Conservation (phyloP, 2,113 vertebrate genomes). For the Alethe diademata region DNA sequence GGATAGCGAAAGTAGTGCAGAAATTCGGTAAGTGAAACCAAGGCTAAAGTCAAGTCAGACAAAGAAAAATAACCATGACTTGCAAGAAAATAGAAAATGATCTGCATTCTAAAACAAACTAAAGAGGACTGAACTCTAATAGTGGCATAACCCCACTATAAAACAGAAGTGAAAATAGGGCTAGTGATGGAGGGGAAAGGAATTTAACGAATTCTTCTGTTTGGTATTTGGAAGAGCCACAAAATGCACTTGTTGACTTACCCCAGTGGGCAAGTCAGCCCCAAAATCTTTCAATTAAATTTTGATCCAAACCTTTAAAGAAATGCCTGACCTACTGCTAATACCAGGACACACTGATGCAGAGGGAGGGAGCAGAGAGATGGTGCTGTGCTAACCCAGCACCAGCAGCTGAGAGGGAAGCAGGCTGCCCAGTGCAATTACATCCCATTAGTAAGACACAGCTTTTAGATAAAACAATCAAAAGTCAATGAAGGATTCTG, state of each 20-base stretch:
- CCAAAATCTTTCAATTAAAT: background rate
- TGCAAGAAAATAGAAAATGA: background rate
- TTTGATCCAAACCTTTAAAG: background rate
- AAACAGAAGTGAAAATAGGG: background rate
- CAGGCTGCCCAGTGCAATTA: background rate
- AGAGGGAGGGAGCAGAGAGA: background rate
- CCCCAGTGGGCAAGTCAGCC: background rate
- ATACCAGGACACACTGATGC: accelerated
- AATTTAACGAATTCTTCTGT: background rate
- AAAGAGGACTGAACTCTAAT: background rate
- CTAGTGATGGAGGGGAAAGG: background rate
- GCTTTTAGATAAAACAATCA: background rate
- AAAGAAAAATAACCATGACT: background rate
- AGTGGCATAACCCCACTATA: background rate
- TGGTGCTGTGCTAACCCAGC: accelerated
- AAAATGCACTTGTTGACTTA: background rate
- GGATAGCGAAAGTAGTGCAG: background rate
- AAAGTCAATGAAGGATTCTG: background rate
- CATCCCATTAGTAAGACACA: background rate
- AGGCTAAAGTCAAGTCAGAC: background rate
- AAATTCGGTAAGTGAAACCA: background rate
- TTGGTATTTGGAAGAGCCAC: background rate
- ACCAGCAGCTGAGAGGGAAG: background rate
- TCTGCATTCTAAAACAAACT: background rate
- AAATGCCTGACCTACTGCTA: background rate